These are phyloP conservation scores for Poeciliopsis infans DNA, from an alignment of 2,797 vertebrate genomes.

Conservation along the genomic window DNA sequence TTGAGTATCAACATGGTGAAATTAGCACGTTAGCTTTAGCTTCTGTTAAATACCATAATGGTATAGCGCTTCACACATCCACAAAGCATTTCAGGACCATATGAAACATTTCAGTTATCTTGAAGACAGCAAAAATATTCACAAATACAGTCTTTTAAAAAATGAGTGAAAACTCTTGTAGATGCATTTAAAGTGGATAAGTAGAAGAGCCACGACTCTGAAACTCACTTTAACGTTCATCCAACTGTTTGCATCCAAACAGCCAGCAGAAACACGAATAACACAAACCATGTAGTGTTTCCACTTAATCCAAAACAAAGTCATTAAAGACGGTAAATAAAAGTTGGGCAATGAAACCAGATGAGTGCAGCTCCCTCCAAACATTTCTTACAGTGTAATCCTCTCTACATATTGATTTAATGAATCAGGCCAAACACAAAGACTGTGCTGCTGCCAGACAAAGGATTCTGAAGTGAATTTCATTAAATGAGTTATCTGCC, in stretches of 20 bases:
- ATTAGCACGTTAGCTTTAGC: too few species aligned
- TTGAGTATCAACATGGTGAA: too few species aligned
- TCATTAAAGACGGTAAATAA: neutral
- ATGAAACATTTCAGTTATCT: neutral
- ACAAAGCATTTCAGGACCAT: neutral
- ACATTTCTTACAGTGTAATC: neutral
- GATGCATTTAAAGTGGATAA: neutral
- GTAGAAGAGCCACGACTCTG: neutral
- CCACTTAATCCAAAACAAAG: neutral
- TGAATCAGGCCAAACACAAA: slow-evolving; percentile 31
- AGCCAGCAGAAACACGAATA: neutral
- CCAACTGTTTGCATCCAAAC: neutral
- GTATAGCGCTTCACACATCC: neutral
- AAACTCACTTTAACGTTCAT: neutral
- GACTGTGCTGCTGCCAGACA: slow-evolving; percentile 39
- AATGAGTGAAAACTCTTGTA: neutral
- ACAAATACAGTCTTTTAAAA: neutral
- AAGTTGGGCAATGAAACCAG: neutral
- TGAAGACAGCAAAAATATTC: neutral
- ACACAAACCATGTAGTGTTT: neutral
- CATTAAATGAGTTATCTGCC: slow-evolving; percentile 64
- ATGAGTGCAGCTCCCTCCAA: neutral
- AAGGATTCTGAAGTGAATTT: slow-evolving; percentile 45
- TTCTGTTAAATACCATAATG: neutral
- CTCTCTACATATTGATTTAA: slow-evolving; percentile 25